Percentiles rank a stretch among this genome's conserved stretches.
Evolutionary conservation across 2,797 vertebrate species (phyloP).

Genomic region (Cynopterus sphinx): DNA sequence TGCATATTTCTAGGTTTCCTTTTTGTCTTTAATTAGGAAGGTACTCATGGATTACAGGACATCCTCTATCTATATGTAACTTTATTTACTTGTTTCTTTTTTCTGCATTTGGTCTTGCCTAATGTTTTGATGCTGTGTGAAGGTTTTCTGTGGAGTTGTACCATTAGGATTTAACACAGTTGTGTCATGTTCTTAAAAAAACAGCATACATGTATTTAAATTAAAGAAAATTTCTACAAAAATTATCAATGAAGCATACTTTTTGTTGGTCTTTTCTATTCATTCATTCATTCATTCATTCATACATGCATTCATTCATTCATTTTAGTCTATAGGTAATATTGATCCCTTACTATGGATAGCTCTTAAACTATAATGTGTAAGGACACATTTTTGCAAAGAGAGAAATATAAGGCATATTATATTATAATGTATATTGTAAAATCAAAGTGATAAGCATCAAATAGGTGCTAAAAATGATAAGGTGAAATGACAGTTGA

Average conservation of each 20-base stretch:
- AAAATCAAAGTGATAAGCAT: background rate
- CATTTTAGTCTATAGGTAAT: background rate
- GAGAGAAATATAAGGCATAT: background rate
- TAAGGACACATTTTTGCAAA: background rate
- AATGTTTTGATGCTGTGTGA: slow-evolving; percentile 51
- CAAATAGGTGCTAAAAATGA: background rate
- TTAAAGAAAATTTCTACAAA: background rate
- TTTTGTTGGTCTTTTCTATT: background rate
- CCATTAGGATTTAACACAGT: background rate
- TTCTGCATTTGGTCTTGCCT: slow-evolving; percentile 9
- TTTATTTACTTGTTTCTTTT: background rate
- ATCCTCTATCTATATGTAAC: background rate
- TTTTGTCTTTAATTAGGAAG: slow-evolving; percentile 61
- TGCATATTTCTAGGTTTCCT: slow-evolving; percentile 57
- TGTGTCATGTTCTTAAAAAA: background rate
- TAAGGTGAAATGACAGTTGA: background rate
- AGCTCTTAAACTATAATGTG: background rate
- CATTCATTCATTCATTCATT: background rate
- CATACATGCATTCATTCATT: background rate
- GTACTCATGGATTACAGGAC: slow-evolving; percentile 46
- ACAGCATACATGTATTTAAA: background rate
- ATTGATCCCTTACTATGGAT: background rate
- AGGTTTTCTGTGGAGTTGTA: background rate
- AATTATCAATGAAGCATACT: background rate
- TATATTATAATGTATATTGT: no score